These are phyloP conservation scores for Anthonomus grandis DNA, from an alignment of 1,140 invertebrate genomes.

Conservation along the genomic window DNA sequence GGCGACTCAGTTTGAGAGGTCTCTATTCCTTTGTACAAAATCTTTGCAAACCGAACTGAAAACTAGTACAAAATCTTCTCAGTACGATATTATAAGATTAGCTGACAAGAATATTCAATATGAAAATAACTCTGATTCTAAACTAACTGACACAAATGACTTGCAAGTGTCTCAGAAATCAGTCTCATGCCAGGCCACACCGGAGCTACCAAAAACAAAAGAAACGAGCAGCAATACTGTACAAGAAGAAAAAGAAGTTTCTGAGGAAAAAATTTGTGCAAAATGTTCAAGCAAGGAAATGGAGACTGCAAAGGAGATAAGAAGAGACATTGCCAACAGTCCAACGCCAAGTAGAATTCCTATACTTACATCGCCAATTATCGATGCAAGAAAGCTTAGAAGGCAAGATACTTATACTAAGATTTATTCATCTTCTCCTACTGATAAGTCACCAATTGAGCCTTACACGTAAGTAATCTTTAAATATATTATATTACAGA, in stretches of 20 bases:
- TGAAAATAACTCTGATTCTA: slow-evolving; percentile 31
- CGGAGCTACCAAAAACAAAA: slow-evolving; percentile 17
- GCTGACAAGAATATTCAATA: slow-evolving; percentile 40
- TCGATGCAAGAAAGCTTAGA: slow-evolving; percentile 48
- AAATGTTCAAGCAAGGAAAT: slow-evolving; percentile 30
- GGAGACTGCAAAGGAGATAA: slow-evolving; percentile 39
- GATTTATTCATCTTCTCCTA: slow-evolving; percentile 32
- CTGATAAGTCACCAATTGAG: slow-evolving; percentile 15
- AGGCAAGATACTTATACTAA: slow-evolving; percentile 55
- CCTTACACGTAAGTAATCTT: slow-evolving; percentile 15
- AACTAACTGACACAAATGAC: slow-evolving; percentile 41
- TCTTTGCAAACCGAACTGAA: slow-evolving; percentile 34
- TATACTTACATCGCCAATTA: slow-evolving; percentile 46
- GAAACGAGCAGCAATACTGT: slow-evolving; percentile 33
- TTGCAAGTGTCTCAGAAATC: slow-evolving; percentile 28
- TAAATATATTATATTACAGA: not conserved
- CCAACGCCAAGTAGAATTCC: slow-evolving; percentile 48
- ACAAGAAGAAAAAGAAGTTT: slow-evolving; percentile 26
- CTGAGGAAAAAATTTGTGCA: slow-evolving; percentile 25
- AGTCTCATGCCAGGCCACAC: slow-evolving; percentile 31
- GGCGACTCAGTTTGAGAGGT: slow-evolving; percentile 38
- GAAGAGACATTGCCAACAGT: slow-evolving; percentile 40
- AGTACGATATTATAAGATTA: slow-evolving; percentile 43
- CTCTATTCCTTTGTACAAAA: slow-evolving; percentile 13
- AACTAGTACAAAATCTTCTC: slow-evolving; percentile 42